Base-by-base conservation (phyloP, 2,797 vertebrate genomes). In the Syngnathus rostellatus region DNA sequence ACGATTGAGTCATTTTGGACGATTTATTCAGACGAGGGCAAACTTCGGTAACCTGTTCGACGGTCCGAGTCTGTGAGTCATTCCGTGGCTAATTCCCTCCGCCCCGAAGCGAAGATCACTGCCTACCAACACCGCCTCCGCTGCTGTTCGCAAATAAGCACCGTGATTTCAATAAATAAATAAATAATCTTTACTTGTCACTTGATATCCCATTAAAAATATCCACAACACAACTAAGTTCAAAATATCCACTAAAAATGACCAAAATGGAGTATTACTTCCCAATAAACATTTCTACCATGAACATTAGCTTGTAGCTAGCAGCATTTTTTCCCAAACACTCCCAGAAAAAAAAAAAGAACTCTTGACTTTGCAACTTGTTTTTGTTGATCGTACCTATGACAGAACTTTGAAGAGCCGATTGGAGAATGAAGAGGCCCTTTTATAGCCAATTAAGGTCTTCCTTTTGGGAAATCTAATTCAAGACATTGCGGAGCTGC, bases 61-160 rank as follows among this genome's bases (percentile, higher is more conserved):
- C 69, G 72, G 79, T 78, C 76, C 70, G 59, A 70, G 68, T 23
- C 51, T 45, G 77, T 85, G 84, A 85, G 79, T 85, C 84, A 85
- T 71, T 77, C 74, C 69, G 72, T 68, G 21, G 12, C 14, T 11
- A 59, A 66, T 9, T 25, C 43, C 23, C 23, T 17, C 66, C 31
- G 9, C 21, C 55, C 69, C 61, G 60, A 1, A 37, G 73, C 40
- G 40, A 68, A 69, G 69, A 75, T 69, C 70, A 64, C 67, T 39
- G 37, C 50, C 51, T 16, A 55, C 10, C 23, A 37, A 57, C 0
- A 1, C 43, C 51, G 50, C n/a, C 60, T 59, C 70, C 61, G 21
- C 64, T 64, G 31, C 16, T 60, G 57, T 65, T 70, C 48, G 37
- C 61, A 60, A 64, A 25, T 25, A 16, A 45, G 41, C 40, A 21